Conservation (phyloP, 30 jellyfish, hydroid and myxozoan species). For the Pelagia noctiluca region DNA sequence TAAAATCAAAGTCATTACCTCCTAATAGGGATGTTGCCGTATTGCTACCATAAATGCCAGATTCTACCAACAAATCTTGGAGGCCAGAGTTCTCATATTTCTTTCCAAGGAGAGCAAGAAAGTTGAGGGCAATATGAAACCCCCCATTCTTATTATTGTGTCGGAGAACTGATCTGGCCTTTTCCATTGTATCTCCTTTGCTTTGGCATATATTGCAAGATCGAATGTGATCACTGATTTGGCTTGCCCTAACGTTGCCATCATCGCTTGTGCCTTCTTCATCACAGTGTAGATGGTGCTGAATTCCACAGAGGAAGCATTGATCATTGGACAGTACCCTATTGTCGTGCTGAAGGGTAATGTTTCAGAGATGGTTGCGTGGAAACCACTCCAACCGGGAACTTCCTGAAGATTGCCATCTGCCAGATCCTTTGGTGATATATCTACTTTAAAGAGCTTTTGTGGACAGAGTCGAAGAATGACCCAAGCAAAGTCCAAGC, state of each 20-base stretch:
- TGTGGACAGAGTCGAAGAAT: not conserved
- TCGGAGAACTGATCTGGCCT: not conserved
- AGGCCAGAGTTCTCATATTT: not conserved
- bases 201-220: conserved; percentile 6
- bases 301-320: too few species aligned
- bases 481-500: conserved; percentile 3
- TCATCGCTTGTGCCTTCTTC: too few species aligned
- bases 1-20: not conserved
- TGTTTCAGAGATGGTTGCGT: not conserved
- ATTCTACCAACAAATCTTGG: not conserved
- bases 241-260: too few species aligned
- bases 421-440: not conserved
- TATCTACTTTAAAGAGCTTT: conserved; percentile 3
- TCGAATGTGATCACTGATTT: not conserved
- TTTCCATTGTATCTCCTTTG: conserved; percentile 1
- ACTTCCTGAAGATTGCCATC: not conserved
- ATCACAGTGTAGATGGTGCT: too few species aligned
- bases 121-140: not conserved
- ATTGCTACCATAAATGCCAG: not conserved
- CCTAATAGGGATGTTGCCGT: not conserved
- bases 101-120: conserved; percentile 2
- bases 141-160: not conserved
- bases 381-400: conserved; percentile 12
- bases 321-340: conserved; percentile 12
- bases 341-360: not conserved